Conservation (phyloP, 2,888 invertebrate species). For the Aleiodes alternator region DNA sequence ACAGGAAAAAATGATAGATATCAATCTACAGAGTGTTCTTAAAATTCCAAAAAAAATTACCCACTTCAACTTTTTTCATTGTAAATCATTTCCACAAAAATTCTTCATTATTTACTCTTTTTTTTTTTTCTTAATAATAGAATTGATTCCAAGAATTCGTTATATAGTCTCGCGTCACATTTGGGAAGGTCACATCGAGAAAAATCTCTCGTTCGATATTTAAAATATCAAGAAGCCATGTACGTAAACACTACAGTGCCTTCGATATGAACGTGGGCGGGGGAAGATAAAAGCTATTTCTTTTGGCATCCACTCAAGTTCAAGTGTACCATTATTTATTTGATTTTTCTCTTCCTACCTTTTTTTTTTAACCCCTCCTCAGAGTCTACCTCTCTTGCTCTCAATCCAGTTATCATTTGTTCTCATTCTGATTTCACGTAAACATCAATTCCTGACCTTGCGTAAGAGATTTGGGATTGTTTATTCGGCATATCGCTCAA, state of each 20-base stretch:
- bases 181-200: slow-evolving; percentile 20
- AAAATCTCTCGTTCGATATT: slow-evolving; percentile 33
- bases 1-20: neutral
- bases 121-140: slow-evolving; percentile 17
- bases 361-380: neutral
- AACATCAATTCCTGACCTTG: slow-evolving; percentile 51
- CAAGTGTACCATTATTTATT: slow-evolving; percentile 44
- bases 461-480: slow-evolving; percentile 33
- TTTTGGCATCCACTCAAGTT: slow-evolving; percentile 54
- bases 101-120: neutral
- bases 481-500: slow-evolving; percentile 14
- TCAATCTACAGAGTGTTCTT: neutral
- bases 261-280: slow-evolving; percentile 44
- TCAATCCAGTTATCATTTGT: slow-evolving; percentile 1
- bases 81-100: neutral
- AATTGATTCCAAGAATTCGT: slow-evolving; percentile 11
- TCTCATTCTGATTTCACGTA: slow-evolving; percentile 34
- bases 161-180: slow-evolving; percentile 30
- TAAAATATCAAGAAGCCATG: slow-evolving; percentile 31
- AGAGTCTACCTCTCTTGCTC: too few relatives aligned
- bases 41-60: slow-evolving; percentile 1
- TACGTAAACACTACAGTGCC: slow-evolving; percentile 37
- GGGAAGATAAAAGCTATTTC: slow-evolving; percentile 51
- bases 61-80: neutral
- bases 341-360: slow-evolving; percentile 23